Base-by-base conservation (phyloP, 2,888 invertebrate genomes). In the Pterostichus madidus region DNA sequence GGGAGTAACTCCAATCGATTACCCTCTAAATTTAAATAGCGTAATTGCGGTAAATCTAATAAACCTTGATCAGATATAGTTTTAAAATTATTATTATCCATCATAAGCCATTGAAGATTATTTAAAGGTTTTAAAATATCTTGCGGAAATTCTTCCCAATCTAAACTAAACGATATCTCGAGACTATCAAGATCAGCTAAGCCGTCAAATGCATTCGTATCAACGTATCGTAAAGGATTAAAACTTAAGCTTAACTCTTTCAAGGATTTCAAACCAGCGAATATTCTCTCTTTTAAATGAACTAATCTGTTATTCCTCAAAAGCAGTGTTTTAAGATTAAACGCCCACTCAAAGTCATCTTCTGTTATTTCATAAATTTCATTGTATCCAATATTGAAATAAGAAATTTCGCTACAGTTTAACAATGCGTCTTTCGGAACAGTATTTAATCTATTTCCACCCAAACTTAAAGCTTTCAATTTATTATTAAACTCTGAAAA, bases 181-280 rank as follows among this genome's bases (percentile, higher is more conserved):
- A 98, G 90, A 84, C 95, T 95, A 89, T 96, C 95, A 78, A 98
- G 90, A 76, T 93, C 92, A 39, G 95, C 94, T 83, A 97, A 92
- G 86, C 96, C 95, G 83, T 93, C 92, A 88, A 98, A 96, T 15
- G 96, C 95, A 87, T 95, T 93, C 35, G 94, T 93, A 88, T 96
- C 95, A 85, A 98, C 93, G 87, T 95, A 94, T 86, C 94, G 93
- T 85, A 98, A 93, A 87, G 96, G 95, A 90, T 98, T 98, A 90
- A 98, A 97, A 88, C 97, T 97, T 85, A 98, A 91, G 90, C 96
- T 96, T 85, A 98, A 93, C 90, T 98, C 97, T 87, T 95, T 95
- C 85, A 98, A 92, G 85, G 95, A 93, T 85, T 93, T 93, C 75
- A 95, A 92, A 49, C 94, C 94, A 83, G 93, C 92, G 89, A 97